These are phyloP conservation scores for Menura novaehollandiae DNA, from an alignment of 2,113 vertebrate species.

Conservation along the genomic window DNA sequence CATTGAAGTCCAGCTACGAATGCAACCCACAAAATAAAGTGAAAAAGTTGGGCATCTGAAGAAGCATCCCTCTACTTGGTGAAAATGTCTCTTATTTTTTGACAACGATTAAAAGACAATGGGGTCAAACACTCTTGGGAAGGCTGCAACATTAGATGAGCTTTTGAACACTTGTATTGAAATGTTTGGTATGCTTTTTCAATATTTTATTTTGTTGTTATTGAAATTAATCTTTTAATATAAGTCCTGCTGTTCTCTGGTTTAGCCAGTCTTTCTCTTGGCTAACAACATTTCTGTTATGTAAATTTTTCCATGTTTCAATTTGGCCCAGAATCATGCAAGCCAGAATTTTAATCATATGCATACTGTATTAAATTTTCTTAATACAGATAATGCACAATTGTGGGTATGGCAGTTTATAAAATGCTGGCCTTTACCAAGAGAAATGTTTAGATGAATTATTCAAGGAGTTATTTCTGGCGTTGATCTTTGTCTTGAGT, in stretches of 20 bases:
- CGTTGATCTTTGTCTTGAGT: not conserved
- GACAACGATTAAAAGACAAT: constrained; percentile 76
- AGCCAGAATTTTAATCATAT: not conserved
- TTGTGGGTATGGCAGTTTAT: not conserved
- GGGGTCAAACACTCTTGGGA: constrained; percentile 88
- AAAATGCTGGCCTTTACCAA: not conserved
- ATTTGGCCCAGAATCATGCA: not conserved
- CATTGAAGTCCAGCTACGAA: constrained; percentile 34
- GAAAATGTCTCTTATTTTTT: constrained; percentile 72
- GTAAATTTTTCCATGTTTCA: constrained; percentile 38
- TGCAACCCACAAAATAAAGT: constrained; percentile 5
- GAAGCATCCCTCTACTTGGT: constrained; percentile 38
- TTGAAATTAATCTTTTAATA: not conserved
- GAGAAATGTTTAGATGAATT: not conserved
- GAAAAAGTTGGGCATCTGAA: constrained; percentile 19
- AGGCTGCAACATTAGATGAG: constrained; percentile 87
- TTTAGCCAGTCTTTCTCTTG: constrained; percentile 15
- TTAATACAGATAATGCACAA: not conserved
- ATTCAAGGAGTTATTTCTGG: constrained; percentile 34
- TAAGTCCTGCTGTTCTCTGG: not conserved
- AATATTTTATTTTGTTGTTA: not conserved
- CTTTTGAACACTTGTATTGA: constrained; percentile 87
- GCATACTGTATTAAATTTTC: not conserved
- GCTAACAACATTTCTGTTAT: not conserved
- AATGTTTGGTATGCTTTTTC: constrained; percentile 82